Evolutionary conservation across 1,140 invertebrate genomes (phyloP).

Genomic region (Platyscapa corneri): DNA sequence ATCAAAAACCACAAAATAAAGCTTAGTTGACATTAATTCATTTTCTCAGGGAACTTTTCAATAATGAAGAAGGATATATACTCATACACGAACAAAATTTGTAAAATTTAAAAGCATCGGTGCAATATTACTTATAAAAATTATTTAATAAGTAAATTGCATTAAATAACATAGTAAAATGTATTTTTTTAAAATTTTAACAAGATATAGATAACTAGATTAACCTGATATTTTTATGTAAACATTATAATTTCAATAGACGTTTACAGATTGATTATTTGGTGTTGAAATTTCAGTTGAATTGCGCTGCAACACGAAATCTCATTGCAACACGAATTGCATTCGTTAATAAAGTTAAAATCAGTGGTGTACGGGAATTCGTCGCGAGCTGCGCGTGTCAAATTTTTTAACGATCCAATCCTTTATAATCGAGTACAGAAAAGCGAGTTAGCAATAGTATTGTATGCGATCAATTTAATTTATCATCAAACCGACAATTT

Average conservation of each 20-base stretch:
- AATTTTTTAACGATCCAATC: too few relatives aligned
- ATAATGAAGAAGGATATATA: conserved; percentile 7
- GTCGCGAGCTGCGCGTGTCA: too few relatives aligned
- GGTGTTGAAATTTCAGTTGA: background rate
- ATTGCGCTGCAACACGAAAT: background rate
- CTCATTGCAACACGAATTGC: background rate
- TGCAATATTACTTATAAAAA: conserved; percentile 23
- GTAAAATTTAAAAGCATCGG: conserved; percentile 21
- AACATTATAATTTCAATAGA: background rate
- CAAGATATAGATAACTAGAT: background rate
- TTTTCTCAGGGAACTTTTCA: conserved; percentile 37
- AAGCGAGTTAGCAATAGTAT: too few relatives aligned
- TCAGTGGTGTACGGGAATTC: background rate
- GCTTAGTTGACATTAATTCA: conserved; percentile 15
- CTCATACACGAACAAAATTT: conserved; percentile 4
- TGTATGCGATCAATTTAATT: too few relatives aligned
- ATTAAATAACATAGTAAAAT: background rate
- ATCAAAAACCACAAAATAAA: conserved; percentile 23
- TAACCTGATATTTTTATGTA: background rate
- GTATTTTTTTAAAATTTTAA: conserved; percentile 24
- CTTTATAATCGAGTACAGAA: too few relatives aligned
- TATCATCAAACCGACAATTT: too few relatives aligned
- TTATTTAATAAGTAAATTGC: background rate
- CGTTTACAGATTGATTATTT: background rate
- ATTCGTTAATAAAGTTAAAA: background rate